Percentiles rank a stretch among this genome's conserved stretches.
Evolutionary conservation across 2,113 vertebrate genomes (phyloP).

Genomic region (Sciurus niger): DNA sequence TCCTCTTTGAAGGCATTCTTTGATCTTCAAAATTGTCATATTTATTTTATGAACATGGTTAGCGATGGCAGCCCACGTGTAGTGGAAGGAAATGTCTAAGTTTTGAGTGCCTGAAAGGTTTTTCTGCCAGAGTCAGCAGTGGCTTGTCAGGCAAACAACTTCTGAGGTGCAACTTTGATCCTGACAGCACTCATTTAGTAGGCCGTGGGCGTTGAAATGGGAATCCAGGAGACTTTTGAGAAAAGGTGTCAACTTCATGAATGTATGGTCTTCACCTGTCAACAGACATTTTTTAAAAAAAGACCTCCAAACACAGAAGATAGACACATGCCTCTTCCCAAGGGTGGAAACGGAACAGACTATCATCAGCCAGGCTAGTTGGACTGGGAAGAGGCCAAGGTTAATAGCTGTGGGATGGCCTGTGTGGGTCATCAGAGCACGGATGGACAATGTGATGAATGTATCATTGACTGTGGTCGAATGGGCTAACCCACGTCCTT

Average conservation of each 20-base stretch:
- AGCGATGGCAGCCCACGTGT: not conserved
- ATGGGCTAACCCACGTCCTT: not conserved
- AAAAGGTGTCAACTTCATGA: not conserved
- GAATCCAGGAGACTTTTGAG: not conserved
- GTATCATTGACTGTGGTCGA: not conserved
- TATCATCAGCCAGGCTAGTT: not conserved
- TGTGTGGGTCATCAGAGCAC: not conserved
- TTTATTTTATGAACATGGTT: not conserved
- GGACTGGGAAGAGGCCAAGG: not conserved
- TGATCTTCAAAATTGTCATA: conserved; percentile 24
- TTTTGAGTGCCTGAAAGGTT: not conserved
- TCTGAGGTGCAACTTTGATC: not conserved
- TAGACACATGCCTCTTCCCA: not conserved
- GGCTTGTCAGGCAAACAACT: conserved; percentile 10
- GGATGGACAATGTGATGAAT: not conserved
- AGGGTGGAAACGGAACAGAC: not conserved
- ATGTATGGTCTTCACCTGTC: not conserved
- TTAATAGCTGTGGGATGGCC: not conserved
- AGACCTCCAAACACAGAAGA: not conserved
- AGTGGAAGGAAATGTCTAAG: conserved; percentile 12
- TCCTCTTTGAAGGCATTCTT: conserved; percentile 16
- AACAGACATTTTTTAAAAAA: not conserved
- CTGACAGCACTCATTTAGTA: not conserved
- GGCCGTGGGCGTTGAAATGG: not conserved
- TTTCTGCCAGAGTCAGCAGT: conserved; percentile 32